These are phyloP conservation scores for Numenius arquata DNA, from an alignment of 2,113 vertebrate species.

Conservation along the genomic window DNA sequence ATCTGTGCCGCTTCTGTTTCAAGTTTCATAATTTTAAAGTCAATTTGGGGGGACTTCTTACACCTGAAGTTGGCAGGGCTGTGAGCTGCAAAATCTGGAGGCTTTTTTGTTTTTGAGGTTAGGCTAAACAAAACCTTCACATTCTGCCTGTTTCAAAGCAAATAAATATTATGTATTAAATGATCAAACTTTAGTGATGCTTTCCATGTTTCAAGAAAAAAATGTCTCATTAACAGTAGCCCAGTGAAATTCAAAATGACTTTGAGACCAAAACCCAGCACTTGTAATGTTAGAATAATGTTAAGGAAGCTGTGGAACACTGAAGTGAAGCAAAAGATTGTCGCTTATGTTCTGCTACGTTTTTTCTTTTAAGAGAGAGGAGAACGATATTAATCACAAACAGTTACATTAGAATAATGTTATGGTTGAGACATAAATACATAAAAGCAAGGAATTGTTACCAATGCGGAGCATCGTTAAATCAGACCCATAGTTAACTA, in stretches of 20 bases:
- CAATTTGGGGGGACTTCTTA: neutral
- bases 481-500: neutral
- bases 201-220: neutral
- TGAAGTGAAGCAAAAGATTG: neutral
- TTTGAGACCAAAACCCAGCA: neutral
- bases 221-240: neutral
- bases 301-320: neutral
- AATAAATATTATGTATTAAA: neutral
- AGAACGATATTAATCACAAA: constrained; percentile 50
- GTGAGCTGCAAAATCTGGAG: constrained; percentile 12
- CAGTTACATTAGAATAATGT: constrained; percentile 63
- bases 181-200: neutral
- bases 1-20: neutral
- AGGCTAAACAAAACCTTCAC: neutral
- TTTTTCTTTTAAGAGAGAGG: neutral
- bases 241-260: neutral
- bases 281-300: neutral
- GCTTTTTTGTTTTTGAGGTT: neutral
- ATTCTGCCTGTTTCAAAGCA: neutral
- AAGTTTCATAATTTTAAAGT: constrained; percentile 27
- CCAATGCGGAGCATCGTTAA: neutral
- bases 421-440: constrained; percentile 47
- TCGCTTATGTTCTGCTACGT: rapidly evolving
- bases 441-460: constrained; percentile 21
- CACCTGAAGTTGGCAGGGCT: neutral